Evolutionary conservation across 2,113 vertebrate species (phyloP), one percentile per base, ranked within the genome.

Genomic region (Prochilodus magdalenae): DNA sequence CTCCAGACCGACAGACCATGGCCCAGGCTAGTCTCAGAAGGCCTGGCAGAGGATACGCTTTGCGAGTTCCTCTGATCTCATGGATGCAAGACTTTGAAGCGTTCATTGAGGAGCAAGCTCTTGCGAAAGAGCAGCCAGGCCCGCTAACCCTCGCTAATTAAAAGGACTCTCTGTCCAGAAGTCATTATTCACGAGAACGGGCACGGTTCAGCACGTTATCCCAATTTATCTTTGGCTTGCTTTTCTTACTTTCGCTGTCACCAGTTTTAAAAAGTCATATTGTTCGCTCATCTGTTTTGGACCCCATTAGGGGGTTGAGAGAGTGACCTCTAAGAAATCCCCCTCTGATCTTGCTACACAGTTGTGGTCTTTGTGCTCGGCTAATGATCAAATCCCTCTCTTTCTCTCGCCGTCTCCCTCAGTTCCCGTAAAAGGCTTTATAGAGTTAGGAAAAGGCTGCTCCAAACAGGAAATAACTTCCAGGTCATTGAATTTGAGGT

Each of bases 381-480:
- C 90, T 89, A 90, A 92, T 91, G 90, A 89, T 91, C 87, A 86
- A 84, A 83, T 89, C 89, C 84, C 84, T 89, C 80, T 74, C 82
- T 87, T 90, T 91, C 89, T n/a, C 62, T 85, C 51, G 74, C 53
- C 5, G 81, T 87, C 87, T 88, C 86, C 73, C 84, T 88, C 85
- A 88, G 85, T 90, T 92, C 89, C 84, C 86, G 84, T 84, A 53
- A 88, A 44, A 84, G 83, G 80, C 85, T 92, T 92, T 89, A 91
- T 90, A 86, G 90, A 93, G 89, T 88, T 76, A 89, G 90, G 86
- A 93, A 93, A 91, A 85, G 86, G 87, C 73, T 79, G 73, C 84
- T 81, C 75, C 40, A 88, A 83, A 91, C 91, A 90, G 89, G 86
- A 90, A 77, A 83, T 90, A 91, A 89, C 91, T 94, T 93, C 90